Conservation (phyloP, 2,797 vertebrate genomes). For the Diglossa cyanea region DNA sequence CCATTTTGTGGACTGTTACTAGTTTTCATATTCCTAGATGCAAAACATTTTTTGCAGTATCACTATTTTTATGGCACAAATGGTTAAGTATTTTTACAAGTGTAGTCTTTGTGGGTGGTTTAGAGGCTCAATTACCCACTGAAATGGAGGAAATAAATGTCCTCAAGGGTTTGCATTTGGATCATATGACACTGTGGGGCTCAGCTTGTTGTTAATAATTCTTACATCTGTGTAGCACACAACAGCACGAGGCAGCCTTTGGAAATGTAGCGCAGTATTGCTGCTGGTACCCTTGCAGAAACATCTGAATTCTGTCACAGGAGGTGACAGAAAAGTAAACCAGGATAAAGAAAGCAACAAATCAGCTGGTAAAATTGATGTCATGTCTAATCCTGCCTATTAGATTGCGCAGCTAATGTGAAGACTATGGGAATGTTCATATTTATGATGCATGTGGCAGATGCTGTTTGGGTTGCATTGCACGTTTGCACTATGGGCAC, state of each 20-base stretch:
- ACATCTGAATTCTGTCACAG: background rate
- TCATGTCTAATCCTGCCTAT: background rate
- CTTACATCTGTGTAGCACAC: background rate
- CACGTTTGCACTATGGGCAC: background rate
- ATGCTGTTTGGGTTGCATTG: background rate
- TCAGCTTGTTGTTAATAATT: background rate
- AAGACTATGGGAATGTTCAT: background rate
- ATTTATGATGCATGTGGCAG: background rate
- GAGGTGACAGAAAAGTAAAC: background rate
- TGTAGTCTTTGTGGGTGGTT: slow-evolving; percentile 55
- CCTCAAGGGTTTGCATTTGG: slow-evolving; percentile 39
- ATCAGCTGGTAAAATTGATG: background rate
- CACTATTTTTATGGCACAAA: slow-evolving; percentile 31
- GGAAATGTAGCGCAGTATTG: background rate
- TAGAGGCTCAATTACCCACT: slow-evolving; percentile 47
- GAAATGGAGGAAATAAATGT: slow-evolving; percentile 53
- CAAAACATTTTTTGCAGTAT: background rate
- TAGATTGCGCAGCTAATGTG: background rate
- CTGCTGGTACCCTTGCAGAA: background rate
- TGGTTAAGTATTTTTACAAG: slow-evolving; percentile 60
- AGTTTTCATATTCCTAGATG: background rate
- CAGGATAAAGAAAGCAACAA: background rate
- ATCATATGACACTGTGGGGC: background rate
- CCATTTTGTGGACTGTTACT: background rate
- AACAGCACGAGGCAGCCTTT: background rate